Percentiles rank a stretch among this genome's conserved stretches.
Conservation (phyloP, 2,888 invertebrate genomes). For the Drosophila koepferae region DNA sequence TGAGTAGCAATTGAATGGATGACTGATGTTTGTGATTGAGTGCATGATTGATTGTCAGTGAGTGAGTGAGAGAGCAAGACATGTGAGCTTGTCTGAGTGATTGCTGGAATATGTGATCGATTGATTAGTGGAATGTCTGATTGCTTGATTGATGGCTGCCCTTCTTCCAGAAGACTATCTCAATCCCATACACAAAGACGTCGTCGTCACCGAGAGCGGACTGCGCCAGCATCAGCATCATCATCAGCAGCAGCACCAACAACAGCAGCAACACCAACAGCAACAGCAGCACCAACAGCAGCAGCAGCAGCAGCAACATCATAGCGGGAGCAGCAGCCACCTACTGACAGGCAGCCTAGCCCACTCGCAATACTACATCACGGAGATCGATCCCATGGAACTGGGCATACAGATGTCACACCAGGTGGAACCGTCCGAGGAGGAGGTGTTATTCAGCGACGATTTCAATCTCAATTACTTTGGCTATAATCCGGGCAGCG, state of each 20-base stretch:
- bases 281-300: not conserved
- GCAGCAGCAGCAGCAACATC: constrained; percentile 28
- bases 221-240: constrained; percentile 85
- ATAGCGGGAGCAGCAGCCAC: constrained; percentile 29
- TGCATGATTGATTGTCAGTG: not conserved
- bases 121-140: not conserved
- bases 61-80: no score
- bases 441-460: constrained; percentile 84
- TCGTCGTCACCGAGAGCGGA: constrained; percentile 91
- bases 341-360: constrained; percentile 31
- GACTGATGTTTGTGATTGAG: not conserved
- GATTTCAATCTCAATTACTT: constrained; percentile 85
- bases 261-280: constrained; percentile 3
- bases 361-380: constrained; percentile 82
- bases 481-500: constrained; percentile 83
- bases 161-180: constrained; percentile 87
- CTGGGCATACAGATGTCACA: constrained; percentile 84
- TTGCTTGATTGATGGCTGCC: constrained; percentile 13
- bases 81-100: no score
- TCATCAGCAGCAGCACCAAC: constrained; percentile 19
- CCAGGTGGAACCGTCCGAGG: constrained; percentile 79
- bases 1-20: constrained; percentile 52
- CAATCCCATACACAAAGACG: constrained; percentile 91
- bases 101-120: not conserved
- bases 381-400: constrained; percentile 85